These are phyloP conservation scores for Diarsia dahlii DNA, from an alignment of 2,888 invertebrate genomes.

Conservation along the genomic window DNA sequence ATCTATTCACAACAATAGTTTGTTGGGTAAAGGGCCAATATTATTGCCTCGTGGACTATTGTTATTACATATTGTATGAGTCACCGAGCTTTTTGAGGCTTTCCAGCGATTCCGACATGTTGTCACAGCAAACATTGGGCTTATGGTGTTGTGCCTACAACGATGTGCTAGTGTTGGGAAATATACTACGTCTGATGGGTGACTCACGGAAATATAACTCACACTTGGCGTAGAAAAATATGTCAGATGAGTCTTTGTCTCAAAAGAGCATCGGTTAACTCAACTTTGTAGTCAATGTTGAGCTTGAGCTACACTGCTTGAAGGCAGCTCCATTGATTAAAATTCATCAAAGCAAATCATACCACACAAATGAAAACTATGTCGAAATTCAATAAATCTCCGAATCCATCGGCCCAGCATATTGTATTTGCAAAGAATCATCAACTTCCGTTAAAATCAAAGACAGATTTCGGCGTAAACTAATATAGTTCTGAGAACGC, in stretches of 20 bases:
- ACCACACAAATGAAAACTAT: conserved; percentile 11
- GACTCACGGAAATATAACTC: conserved; percentile 55
- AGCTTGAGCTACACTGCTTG: not conserved
- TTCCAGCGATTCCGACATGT: conserved; percentile 64
- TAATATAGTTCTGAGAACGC: conserved; percentile 59
- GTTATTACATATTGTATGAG: conserved; percentile 58
- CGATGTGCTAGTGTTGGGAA: conserved; percentile 52
- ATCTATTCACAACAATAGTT: conserved; percentile 54
- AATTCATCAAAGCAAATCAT: conserved; percentile 32
- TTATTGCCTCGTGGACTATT: conserved; percentile 40
- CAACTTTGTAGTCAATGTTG: not conserved
- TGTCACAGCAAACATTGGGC: conserved; percentile 71
- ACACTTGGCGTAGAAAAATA: conserved; percentile 2
- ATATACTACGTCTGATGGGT: conserved; percentile 51
- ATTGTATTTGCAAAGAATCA: conserved; percentile 62
- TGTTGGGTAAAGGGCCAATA: conserved; percentile 14
- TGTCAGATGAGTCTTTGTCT: conserved; percentile 14
- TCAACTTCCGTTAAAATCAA: conserved; percentile 61
- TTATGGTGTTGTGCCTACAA: conserved; percentile 50
- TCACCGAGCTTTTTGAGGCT: conserved; percentile 63
- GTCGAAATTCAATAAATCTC: conserved; percentile 34
- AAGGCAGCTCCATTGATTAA: not conserved
- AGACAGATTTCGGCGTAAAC: conserved; percentile 60
- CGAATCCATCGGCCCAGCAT: conserved; percentile 44
- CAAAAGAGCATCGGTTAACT: not conserved